Evolutionary conservation across 2,888 invertebrate genomes (phyloP), one percentile per base, ranked within the genome.

Genomic region (Prosapia bicincta): DNA sequence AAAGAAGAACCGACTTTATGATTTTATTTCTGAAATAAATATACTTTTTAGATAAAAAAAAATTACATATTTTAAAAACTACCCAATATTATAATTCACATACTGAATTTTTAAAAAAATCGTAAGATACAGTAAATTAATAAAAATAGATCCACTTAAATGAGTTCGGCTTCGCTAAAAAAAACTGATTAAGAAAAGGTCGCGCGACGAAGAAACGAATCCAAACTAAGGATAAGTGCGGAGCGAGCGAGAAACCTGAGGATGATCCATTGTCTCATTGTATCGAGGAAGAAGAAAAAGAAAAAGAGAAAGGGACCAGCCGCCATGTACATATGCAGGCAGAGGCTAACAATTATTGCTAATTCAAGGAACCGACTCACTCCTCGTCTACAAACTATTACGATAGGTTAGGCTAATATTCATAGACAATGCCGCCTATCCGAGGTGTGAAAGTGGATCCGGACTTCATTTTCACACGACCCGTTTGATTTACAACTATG

Each of bases 261-360:
- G 74, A 43, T 74, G 24, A 67, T 26, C 74, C 28, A 74, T 74
- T 74, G 74, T 74, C 74, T 69, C 54, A 74, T 74, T 74, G 74
- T 72, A 67, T 26, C 24, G 32, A 54, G 20, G 54, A 20, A 54
- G 38, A 38, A 38, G 38, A 38, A 38, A 38, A 38, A 38, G n/a
- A 54, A 54, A 54, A 20, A 54, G 13, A 54, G 20, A 54, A 54
- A 20, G 20, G 20, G 6, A n/a, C 54, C 54, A 20, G 54, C 54
- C 54, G 54, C 54, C 54, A 20, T 20, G 54, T 10, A 54, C 54
- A 54, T 54, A 54, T 20, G 54, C 54, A 54, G 54, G 6, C 54
- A n/a, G 54, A 20, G n/a, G 20, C 54, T 54, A 10, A 54, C 54
- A 54, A 20, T 54, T 54, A 54, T 54, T 20, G 54, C 54, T 54